Evolutionary conservation across 2,113 vertebrate species (phyloP).

Genomic region (Sterrhoptilus dennistouni): DNA sequence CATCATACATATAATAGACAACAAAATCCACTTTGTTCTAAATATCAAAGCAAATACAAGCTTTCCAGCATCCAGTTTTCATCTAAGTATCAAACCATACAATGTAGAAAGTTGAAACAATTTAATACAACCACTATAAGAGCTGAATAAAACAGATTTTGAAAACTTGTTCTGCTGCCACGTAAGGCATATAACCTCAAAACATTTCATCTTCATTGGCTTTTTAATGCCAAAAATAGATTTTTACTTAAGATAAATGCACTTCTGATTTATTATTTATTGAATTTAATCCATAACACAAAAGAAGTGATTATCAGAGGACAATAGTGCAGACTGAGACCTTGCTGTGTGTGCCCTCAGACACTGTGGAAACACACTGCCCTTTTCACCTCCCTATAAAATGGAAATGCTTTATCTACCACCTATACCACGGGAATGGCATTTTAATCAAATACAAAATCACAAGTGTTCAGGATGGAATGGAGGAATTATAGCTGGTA

Average conservation of each 20-base stretch:
- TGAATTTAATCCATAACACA: not conserved
- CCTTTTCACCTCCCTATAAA: not conserved
- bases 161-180: not conserved
- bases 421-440: not conserved
- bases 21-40: not conserved
- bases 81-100: not conserved
- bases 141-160: not conserved
- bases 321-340: not conserved
- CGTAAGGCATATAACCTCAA: not conserved
- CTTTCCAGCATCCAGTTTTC: not conserved
- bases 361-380: not conserved
- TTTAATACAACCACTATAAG: not conserved
- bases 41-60: not conserved
- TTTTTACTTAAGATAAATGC: not conserved
- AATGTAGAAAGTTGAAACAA: not conserved
- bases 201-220: not conserved
- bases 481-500: not conserved
- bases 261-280: not conserved
- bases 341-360: not conserved
- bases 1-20: not conserved
- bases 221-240: not conserved
- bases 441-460: not conserved
- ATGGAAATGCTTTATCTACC: not conserved
- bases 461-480: not conserved
- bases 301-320: not conserved